These are phyloP conservation scores for Carlito syrichta DNA, from an alignment of 2,113 vertebrate species.

Conservation along the genomic window DNA sequence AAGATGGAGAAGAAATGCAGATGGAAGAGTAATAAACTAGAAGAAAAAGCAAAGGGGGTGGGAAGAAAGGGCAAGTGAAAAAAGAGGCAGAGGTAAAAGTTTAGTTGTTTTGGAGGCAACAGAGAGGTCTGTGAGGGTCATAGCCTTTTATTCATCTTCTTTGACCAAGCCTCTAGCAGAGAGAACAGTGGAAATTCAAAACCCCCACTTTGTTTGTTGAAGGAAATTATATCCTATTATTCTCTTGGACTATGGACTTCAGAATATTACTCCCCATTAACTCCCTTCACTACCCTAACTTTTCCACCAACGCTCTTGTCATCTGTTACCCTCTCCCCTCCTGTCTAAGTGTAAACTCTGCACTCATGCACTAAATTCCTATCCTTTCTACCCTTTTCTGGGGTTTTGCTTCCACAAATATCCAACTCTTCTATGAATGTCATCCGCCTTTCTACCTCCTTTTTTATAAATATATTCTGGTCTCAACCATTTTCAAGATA, in stretches of 20 bases:
- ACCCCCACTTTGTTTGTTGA: not conserved
- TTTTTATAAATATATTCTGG: not conserved
- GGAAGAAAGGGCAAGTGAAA: no score
- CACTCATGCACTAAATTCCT: accelerated
- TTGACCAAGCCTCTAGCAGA: not conserved
- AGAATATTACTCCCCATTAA: not conserved
- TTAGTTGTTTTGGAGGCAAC: not conserved
- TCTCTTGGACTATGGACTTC: not conserved
- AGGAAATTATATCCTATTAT: not conserved
- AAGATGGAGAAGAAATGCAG: not conserved
- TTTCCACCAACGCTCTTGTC: not conserved
- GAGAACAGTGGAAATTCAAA: not conserved
- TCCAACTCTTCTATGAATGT: not conserved
- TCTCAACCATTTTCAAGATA: slow-evolving; percentile 20
- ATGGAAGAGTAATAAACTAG: not conserved
- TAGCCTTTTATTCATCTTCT: not conserved
- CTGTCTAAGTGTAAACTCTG: not conserved
- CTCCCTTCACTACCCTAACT: not conserved
- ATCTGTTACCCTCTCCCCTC: not conserved
- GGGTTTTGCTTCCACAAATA: not conserved
- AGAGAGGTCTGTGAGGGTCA: not conserved
- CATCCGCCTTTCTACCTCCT: not conserved
- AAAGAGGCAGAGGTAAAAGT: not conserved
- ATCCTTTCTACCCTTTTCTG: not conserved
- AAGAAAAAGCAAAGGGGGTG: not conserved